Evolutionary conservation across 1,140 invertebrate genomes (phyloP).

Genomic region (Brachionus angularis): DNA sequence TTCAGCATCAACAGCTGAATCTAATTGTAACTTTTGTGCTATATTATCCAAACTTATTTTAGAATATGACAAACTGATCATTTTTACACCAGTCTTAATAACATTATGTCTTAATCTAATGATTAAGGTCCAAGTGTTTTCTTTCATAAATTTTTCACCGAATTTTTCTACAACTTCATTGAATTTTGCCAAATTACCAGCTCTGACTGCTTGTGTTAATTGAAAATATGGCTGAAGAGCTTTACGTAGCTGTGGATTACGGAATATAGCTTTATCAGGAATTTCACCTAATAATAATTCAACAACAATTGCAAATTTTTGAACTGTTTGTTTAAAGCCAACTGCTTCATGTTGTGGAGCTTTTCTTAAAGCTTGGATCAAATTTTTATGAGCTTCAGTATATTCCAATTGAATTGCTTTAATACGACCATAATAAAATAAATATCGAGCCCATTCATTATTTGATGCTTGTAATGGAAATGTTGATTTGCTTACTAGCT

Average conservation of each 20-base stretch:
- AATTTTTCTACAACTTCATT: slow-evolving; percentile 82
- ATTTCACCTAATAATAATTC: slow-evolving; percentile 93
- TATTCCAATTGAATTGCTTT: slow-evolving; percentile 95
- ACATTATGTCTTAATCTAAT: slow-evolving; percentile 88
- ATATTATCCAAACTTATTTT: slow-evolving; percentile 90
- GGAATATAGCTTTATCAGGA: slow-evolving; percentile 71
- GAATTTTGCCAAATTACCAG: slow-evolving; percentile 88
- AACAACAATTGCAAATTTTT: slow-evolving; percentile 91
- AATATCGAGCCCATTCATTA: slow-evolving; percentile 94
- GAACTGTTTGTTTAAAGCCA: slow-evolving; percentile 94
- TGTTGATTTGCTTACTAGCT: slow-evolving; percentile 88
- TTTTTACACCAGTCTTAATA: slow-evolving; percentile 95
- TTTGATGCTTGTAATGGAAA: slow-evolving; percentile 93
- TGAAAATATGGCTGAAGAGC: slow-evolving; percentile 91
- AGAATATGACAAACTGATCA: slow-evolving; percentile 93
- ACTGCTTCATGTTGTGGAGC: slow-evolving; percentile 92
- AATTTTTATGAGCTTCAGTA: slow-evolving; percentile 88
- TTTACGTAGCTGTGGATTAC: slow-evolving; percentile 77
- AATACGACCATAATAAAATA: slow-evolving; percentile 91
- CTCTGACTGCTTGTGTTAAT: slow-evolving; percentile 81
- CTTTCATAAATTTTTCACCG: slow-evolving; percentile 61
- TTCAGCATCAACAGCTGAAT: slow-evolving; percentile 93
- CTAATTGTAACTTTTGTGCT: slow-evolving; percentile 82
- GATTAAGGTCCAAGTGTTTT: slow-evolving; percentile 91
- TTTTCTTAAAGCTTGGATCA: slow-evolving; percentile 85